Base-by-base conservation (phyloP, 1,140 invertebrate species). In the Drosophila azteca region DNA sequence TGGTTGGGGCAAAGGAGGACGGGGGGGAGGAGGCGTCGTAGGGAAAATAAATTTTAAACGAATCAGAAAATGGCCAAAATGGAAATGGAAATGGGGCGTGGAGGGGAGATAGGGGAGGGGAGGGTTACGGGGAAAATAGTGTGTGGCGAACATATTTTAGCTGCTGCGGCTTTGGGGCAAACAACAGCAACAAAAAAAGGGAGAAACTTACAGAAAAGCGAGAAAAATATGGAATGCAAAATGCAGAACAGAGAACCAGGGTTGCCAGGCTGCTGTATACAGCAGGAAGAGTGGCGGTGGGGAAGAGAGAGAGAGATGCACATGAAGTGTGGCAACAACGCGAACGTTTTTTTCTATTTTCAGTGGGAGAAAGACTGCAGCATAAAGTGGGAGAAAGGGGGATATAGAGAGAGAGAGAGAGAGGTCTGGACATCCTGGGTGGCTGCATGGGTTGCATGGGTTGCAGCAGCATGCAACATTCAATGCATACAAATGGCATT, bases 401-500 rank as follows among this genome's bases (percentile, higher is more conserved):
- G 4, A 13, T 24, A 22, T 5, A 41, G 13, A 20, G 41, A 35
- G 31, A 53, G 7, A 15, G 17, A 22, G 22, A 41, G 17, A 4
- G 24, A 53, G 31, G 8, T 17, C 35, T 39, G 35, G 11, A 46
- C 55, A 57, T 65, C 39, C 64, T 75, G 72, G 51, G 73, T 67
- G 57, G 75, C 35, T 39, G 8, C 29, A 31, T 24, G 22, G 22
- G 26, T 29, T 29, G 46, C 72, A 77, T 31, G 31, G 31, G 31
- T 8, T 31, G 35, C 35, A 39, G 35, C 35, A 39, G 35, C 79
- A 87, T 88, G 84, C 79, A 89, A 80, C 84, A 90, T 85, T 85
- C 85, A 90, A 90, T 90, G 85, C 85, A 90, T 90, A 90, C 87
- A 90, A 90, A 90, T 90, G 82, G 87, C 87, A 90, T 90, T 88